These are phyloP conservation scores for Parascotia fuliginaria DNA, from an alignment of 2,888 invertebrate species.

Conservation along the genomic window DNA sequence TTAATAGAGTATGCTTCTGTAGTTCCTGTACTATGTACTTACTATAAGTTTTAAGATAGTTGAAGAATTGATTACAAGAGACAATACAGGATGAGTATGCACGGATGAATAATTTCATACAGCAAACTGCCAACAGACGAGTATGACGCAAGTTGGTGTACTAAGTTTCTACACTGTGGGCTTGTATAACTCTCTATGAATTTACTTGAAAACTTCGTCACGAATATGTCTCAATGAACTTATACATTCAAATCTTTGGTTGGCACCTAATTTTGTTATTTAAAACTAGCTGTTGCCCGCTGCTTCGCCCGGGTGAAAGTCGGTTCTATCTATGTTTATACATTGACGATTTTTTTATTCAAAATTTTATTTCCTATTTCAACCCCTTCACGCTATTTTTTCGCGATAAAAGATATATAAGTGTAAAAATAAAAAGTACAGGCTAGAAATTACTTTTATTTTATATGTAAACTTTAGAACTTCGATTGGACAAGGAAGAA, in stretches of 20 bases:
- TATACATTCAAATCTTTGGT: slow-evolving; percentile 34
- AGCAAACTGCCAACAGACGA: slow-evolving; percentile 22
- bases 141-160: slow-evolving; percentile 15
- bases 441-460: too few species aligned
- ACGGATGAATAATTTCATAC: slow-evolving; percentile 17
- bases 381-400: too few species aligned
- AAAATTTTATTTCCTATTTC: too few species aligned
- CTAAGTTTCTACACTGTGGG: slow-evolving; percentile 25
- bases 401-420: too few species aligned
- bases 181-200: slow-evolving; percentile 30
- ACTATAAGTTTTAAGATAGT: too few species aligned
- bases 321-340: too few species aligned
- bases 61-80: background rate
- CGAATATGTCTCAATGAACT: slow-evolving; percentile 27
- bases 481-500: too few species aligned
- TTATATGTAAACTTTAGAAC: too few species aligned
- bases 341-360: too few species aligned
- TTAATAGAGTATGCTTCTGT: too few species aligned
- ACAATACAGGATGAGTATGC: background rate
- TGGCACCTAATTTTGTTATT: slow-evolving; percentile 19
- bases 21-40: too few species aligned
- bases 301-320: background rate
- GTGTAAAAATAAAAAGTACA: too few species aligned
- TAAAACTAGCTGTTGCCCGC: slow-evolving; percentile 22
- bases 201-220: slow-evolving; percentile 29